Evolutionary conservation across 2,797 vertebrate species (phyloP).

Genomic region (Gymnopithys bicolor): DNA sequence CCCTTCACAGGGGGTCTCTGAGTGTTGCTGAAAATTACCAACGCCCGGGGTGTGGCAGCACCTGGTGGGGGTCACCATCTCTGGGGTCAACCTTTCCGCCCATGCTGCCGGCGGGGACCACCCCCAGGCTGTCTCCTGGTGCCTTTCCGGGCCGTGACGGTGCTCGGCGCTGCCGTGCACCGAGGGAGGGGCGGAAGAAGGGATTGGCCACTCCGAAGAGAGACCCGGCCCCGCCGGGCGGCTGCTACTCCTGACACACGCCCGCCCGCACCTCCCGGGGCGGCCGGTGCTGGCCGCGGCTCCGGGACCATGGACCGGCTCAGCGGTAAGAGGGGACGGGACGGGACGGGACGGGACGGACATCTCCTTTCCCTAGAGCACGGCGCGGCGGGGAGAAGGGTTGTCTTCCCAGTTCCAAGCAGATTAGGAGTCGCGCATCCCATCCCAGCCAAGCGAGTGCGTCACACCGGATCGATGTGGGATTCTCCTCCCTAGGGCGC

Average conservation of each 20-base stretch:
- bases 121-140: neutral
- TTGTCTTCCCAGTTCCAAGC: neutral
- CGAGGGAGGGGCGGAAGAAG: slow-evolving; percentile 14
- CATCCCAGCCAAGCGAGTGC: neutral
- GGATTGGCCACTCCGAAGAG: neutral
- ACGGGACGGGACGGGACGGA: neutral
- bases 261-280: neutral
- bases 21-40: neutral
- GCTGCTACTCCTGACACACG: neutral
- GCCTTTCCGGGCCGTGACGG: neutral
- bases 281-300: neutral
- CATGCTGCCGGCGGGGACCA: neutral
- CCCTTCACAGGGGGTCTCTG: too few relatives aligned
- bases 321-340: slow-evolving; percentile 39
- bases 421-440: neutral
- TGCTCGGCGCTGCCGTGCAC: slow-evolving; percentile 14
- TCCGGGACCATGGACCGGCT: slow-evolving; percentile 58
- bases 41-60: neutral
- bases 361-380: neutral
- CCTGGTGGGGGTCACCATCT: too few relatives aligned
- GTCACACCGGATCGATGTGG: neutral
- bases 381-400: neutral
- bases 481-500: neutral
- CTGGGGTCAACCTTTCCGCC: neutral
- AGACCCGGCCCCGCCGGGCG: slow-evolving; percentile 48